Conservation (phyloP, 2,888 invertebrate genomes). For the Apeira syringaria region DNA sequence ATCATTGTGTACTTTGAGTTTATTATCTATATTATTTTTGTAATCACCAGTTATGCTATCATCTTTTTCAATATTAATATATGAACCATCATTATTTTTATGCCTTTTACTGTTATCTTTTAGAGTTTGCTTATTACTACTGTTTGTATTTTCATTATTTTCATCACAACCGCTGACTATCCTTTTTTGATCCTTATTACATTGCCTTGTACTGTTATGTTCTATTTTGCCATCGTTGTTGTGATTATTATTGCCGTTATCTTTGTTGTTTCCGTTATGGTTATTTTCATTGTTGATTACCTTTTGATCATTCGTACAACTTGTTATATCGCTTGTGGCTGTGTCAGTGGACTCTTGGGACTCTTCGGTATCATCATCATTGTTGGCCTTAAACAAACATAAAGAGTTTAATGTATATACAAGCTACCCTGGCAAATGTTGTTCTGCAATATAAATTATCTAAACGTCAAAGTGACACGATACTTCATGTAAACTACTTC, state of each 20-base stretch:
- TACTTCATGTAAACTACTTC: too few relatives aligned
- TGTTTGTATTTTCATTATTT: neutral
- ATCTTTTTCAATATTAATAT: too few relatives aligned
- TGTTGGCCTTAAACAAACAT: conserved; percentile 13
- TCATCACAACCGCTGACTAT: neutral
- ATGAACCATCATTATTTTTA: too few relatives aligned
- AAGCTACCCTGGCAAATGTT: too few relatives aligned
- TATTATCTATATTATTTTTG: conserved; percentile 5
- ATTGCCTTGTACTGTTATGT: neutral
- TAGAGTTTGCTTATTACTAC: neutral
- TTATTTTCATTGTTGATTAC: conserved; percentile 1
- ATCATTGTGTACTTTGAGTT: neutral
- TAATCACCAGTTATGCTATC: too few relatives aligned
- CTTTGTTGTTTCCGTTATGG: neutral
- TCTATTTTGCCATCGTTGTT: neutral
- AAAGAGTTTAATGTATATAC: too few relatives aligned
- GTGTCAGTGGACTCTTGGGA: conserved; percentile 1
- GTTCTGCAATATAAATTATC: too few relatives aligned
- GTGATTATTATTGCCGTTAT: neutral
- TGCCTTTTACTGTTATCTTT: too few relatives aligned
- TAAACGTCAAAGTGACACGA: too few relatives aligned
- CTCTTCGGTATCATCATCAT: neutral
- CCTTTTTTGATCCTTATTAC: neutral
- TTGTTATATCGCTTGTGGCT: neutral
- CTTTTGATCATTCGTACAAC: conserved; percentile 6